A percentile compares a stretch with the other conserved stretches of the same genome.
These are phyloP conservation scores for Fabriciana adippe DNA, from an alignment of 2,888 invertebrate species.

Conservation along the genomic window DNA sequence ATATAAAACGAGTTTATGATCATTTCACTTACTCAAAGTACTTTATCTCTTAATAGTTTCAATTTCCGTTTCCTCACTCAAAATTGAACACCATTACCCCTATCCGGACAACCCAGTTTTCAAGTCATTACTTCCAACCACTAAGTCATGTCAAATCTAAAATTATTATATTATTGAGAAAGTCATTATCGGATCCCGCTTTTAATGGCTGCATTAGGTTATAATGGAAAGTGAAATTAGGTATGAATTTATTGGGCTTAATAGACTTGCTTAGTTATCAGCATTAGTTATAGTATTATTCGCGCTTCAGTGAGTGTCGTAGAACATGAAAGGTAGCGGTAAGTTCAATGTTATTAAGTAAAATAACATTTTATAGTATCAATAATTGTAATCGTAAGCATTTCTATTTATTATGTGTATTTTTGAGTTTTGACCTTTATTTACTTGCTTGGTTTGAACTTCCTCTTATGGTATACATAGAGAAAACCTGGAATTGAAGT, in stretches of 20 bases:
- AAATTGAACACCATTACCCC: neutral
- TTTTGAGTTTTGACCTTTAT: too few species aligned
- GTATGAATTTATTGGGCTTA: slow-evolving; percentile 51
- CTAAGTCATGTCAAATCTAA: slow-evolving; percentile 12
- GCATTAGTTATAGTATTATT: slow-evolving; percentile 55
- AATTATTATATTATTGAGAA: slow-evolving; percentile 17
- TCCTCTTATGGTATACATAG: too few species aligned
- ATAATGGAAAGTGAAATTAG: slow-evolving; percentile 48
- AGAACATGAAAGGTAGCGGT: slow-evolving; percentile 37
- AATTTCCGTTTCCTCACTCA: too few species aligned
- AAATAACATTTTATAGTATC: neutral
- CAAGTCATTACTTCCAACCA: neutral
- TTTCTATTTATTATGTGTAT: too few species aligned
- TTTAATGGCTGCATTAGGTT: slow-evolving; percentile 28
- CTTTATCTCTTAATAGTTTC: too few species aligned
- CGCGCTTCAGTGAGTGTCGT: slow-evolving; percentile 36
- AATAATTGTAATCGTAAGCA: neutral
- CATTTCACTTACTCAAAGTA: too few species aligned
- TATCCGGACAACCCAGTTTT: neutral
- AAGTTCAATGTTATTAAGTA: neutral
- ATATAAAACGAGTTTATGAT: too few species aligned
- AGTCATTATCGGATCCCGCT: slow-evolving; percentile 25
- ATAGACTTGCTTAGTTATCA: slow-evolving; percentile 53
- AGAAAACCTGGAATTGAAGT: too few species aligned
- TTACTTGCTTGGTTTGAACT: too few species aligned